Evolutionary conservation across 2,888 invertebrate genomes (phyloP), one percentile per base, ranked within the genome.

Genomic region (Oscheius onirici): DNA sequence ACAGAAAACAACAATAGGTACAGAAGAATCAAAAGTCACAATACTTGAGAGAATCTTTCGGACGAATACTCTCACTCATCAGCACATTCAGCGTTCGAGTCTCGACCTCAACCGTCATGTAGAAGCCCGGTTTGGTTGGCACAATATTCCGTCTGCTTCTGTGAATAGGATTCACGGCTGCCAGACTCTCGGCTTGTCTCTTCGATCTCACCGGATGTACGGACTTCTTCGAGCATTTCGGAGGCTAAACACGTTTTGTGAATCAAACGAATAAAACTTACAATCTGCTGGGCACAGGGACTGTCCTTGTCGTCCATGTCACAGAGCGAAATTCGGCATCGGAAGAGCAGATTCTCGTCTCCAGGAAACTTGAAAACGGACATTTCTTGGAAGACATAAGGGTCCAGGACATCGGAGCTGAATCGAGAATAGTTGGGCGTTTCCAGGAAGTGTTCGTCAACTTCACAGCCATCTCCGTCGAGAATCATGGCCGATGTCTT

Each of bases 341-440:
- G 73, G 78, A 86, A 86, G 28, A 81, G 60, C 22, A 86, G 71
- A 72, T 83, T 82, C 65, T 81, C 80, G 67, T 84, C 84, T 6
- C 81, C 83, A 10, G 85, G 86, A 71, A 86, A 86, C 60, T 85
- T 84, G 79, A 85, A 86, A 6, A 82, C 84, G 26, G 78, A 77
- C 83, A 85, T 83, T 66, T 85, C 84, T 78, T 83, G 79, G 74
- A 75, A 80, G 24, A 80, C 73, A 46, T 72, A 80, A 22, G 75
- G 46, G 22, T 77, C 76, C 2, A 72, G 69, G n/a, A 72, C 71
- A 63, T 71, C 67, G 6, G 72, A 67, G 10, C 68, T 66, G 73
- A 77, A 78, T 17, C 71, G 57, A 0, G 73, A 75, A 66, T 85
- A 86, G 63, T 84, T 86, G 22, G 86, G 86, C 3, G 86, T 86